Evolutionary conservation across 1,140 invertebrate genomes (phyloP).

Genomic region (Mactra quadrangularis): DNA sequence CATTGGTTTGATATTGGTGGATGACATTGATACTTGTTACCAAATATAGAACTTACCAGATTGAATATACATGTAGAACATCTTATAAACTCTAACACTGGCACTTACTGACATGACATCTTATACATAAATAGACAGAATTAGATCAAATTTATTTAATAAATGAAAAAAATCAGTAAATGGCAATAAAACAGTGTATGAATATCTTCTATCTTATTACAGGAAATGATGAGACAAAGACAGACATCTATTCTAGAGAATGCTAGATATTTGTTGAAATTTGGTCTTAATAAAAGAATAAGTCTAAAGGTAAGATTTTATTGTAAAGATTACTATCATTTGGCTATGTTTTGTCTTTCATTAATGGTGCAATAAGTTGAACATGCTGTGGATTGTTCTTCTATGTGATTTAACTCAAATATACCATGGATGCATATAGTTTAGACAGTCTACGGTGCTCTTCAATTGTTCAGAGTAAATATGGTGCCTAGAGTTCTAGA

Average conservation of each 20-base stretch:
- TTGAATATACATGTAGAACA: no score
- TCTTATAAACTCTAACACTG: no score
- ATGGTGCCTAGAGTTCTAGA: background rate
- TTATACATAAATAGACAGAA: no score
- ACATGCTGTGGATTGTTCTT: background rate
- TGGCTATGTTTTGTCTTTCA: background rate
- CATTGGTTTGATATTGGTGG: no score
- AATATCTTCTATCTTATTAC: background rate
- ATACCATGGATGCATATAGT: background rate
- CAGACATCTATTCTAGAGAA: background rate
- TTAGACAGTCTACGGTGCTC: background rate
- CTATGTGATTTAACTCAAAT: background rate
- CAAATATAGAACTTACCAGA: no score
- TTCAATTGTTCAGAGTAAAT: background rate
- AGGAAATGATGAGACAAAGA: background rate
- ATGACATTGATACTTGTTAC: no score
- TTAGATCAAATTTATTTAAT: no score
- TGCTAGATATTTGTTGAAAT: background rate
- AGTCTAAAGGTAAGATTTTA: conserved; percentile 4
- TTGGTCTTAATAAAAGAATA: conserved; percentile 13
- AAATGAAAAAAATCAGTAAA: no score
- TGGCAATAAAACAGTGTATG: background rate
- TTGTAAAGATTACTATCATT: background rate
- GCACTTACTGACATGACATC: no score
- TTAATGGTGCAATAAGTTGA: background rate